Evolutionary conservation across 2,113 vertebrate genomes (phyloP), one percentile per base, ranked within the genome.

Genomic region (Numida meleagris): DNA sequence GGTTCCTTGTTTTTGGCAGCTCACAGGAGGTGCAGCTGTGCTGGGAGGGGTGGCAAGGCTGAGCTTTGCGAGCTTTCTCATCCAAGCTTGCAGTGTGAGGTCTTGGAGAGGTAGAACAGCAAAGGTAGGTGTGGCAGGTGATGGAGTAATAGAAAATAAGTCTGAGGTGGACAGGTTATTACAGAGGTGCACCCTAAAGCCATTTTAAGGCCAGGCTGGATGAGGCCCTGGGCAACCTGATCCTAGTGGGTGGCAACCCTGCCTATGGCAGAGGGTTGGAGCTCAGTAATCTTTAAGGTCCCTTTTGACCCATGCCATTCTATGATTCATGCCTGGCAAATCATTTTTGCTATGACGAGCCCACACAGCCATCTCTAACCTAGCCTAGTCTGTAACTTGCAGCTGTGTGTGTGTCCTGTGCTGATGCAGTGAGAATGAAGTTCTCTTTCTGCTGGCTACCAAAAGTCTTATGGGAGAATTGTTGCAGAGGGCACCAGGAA

Each of bases 81-180:
- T 93, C 29, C 29, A 80, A 33, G 19, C 5, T 2, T 8, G 18
- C 13, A 67, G 13, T 57, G 12, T 29, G 43, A 75, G 6, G n/a
- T 29, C 25, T 87, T 65, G 19, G 24, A 65, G 33, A 87, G 73
- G 11, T 6, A n/a, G 33, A 68, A 61, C 10, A 29, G 59, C 53
- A 20, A 10, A 27, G 7, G 33, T 13, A 80, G 36, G 33, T 46
- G 16, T 2, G 1, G 12, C 21, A 24, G 19, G 12, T 3, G 0
- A 29, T 58, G 51, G 8, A 55, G 19, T 15, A 90, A 34, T 4
- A 40, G 33, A 24, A 23, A 23, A 31, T 24, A 63, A 57, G 14
- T 33, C 19, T 53, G 29, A 4, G 27, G 11, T 11, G 14, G 11
- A n/a, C 36, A 59, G 38, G 10, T 43, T 48, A 6, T 34, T 14